A percentile compares a stretch with the other conserved stretches of the same genome.
Conservation (phyloP, 2,113 vertebrate species). For the Hemiprocne comata region DNA sequence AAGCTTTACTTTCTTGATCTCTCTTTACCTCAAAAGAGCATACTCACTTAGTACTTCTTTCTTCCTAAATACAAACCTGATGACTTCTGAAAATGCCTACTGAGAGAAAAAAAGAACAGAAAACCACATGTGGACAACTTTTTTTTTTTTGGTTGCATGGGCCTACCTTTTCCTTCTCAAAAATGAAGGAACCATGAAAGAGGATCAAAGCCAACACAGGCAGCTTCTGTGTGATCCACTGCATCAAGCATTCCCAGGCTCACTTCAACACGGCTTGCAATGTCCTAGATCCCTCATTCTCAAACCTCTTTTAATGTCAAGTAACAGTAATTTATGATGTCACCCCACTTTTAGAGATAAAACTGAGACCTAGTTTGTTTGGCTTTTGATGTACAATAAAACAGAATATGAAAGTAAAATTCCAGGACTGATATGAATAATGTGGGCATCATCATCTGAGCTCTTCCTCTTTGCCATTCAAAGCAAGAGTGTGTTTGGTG, state of each 20-base stretch:
- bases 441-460: not conserved
- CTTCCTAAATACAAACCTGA: constrained; percentile 23
- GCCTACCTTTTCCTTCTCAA: not conserved
- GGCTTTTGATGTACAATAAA: not conserved
- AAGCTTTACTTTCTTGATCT: not conserved
- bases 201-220: not conserved
- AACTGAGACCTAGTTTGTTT: constrained; percentile 29
- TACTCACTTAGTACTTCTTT: not conserved
- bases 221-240: not conserved
- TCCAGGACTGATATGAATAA: constrained; percentile 21
- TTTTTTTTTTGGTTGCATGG: not conserved
- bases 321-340: not conserved
- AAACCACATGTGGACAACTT: not conserved
- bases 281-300: not conserved
- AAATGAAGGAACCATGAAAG: constrained; percentile 14
- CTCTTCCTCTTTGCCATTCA: constrained; percentile 42
- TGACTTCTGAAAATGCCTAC: not conserved
- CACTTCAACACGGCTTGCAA: not conserved
- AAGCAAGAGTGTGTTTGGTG: not conserved
- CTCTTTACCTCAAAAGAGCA: constrained; percentile 2
- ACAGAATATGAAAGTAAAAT: constrained; percentile 49
- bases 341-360: not conserved
- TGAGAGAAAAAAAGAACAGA: constrained; percentile 26
- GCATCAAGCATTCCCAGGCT: not conserved
- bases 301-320: not conserved